Conservation (phyloP, 1,140 invertebrate genomes). For the Colletes gigas region DNA sequence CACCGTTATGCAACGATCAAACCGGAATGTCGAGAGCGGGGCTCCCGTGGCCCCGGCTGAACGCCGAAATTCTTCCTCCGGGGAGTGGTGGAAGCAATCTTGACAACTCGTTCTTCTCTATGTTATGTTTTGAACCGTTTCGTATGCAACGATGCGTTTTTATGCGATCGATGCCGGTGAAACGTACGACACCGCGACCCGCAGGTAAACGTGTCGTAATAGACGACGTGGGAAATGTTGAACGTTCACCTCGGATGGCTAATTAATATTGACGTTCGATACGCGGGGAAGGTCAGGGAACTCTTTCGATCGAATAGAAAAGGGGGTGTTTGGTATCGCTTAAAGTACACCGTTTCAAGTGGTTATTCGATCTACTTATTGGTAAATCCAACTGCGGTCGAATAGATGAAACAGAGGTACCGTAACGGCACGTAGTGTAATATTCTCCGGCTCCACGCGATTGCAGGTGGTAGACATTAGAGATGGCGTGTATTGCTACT, state of each 20-base stretch:
- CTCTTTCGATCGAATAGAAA: too few relatives aligned
- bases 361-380: conserved; percentile 32
- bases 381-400: conserved; percentile 3
- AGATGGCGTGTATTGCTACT: too few relatives aligned
- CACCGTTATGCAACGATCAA: conserved; percentile 60
- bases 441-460: conserved; percentile 38
- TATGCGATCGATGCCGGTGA: background rate
- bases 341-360: conserved; percentile 24
- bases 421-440: conserved; percentile 32
- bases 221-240: background rate
- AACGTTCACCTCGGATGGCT: background rate
- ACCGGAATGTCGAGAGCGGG: conserved; percentile 60
- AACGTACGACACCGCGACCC: background rate
- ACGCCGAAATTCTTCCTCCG: conserved; percentile 55
- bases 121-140: background rate
- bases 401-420: conserved; percentile 25
- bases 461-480: conserved; percentile 42
- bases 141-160: background rate
- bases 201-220: conserved; percentile 7
- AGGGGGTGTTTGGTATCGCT: conserved; percentile 3
- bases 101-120: background rate
- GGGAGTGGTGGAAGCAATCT: conserved; percentile 1
- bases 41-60: conserved; percentile 16
- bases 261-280: background rate
- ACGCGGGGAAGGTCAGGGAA: background rate